Evolutionary conservation across 2,113 vertebrate genomes (phyloP).

Genomic region (Rhegmatorhina hoffmannsi): DNA sequence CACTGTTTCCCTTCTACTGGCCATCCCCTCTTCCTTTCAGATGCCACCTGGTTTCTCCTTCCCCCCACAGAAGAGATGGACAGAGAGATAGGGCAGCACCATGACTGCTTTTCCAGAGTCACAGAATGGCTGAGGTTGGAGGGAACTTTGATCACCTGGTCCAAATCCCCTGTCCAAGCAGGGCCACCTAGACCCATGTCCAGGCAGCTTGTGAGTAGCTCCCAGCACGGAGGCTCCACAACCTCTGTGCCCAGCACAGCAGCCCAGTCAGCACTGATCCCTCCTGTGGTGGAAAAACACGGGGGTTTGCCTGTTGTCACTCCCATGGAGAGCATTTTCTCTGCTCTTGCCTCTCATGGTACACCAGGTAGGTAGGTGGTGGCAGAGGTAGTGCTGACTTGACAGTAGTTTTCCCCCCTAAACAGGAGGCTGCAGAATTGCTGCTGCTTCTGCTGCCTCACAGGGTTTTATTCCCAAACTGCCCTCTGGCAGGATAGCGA

Average conservation of each 20-base stretch:
- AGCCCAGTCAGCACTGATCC: neutral
- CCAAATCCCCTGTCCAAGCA: neutral
- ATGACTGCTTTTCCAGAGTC: neutral
- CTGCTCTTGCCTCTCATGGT: neutral
- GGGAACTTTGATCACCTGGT: neutral
- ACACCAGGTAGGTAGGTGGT: neutral
- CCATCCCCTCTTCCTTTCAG: neutral
- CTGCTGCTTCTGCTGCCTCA: neutral
- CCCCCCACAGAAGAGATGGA: neutral
- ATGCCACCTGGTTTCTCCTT: neutral
- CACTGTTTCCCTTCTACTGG: neutral
- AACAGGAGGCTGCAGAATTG: neutral
- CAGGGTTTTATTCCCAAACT: neutral
- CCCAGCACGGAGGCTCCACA: neutral
- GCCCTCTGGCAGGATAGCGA: neutral
- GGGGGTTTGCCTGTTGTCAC: neutral
- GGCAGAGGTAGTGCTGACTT: neutral
- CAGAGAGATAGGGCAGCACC: neutral
- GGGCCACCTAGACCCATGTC: neutral
- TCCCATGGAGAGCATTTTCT: neutral
- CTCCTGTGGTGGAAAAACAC: neutral
- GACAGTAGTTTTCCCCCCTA: rapidly evolving
- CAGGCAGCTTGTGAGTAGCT: neutral
- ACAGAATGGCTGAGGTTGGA: neutral
- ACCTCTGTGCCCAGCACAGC: neutral